Conservation (phyloP, 2,113 vertebrate genomes). For the Apodemus sylvaticus region DNA sequence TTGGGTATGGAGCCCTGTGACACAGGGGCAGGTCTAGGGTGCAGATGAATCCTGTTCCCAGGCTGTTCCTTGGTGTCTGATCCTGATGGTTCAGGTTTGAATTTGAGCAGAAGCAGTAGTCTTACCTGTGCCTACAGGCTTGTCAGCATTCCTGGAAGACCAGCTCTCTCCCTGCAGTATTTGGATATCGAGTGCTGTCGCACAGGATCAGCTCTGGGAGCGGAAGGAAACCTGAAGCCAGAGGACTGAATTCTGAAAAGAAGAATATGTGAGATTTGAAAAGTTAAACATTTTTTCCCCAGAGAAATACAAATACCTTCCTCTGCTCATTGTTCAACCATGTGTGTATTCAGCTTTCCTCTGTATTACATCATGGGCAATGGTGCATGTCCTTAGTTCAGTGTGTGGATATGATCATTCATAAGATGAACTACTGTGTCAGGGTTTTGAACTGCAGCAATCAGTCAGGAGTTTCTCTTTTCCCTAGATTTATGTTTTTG, state of each 20-base stretch:
- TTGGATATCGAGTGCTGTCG: too few species aligned
- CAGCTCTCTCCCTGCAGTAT: too few species aligned
- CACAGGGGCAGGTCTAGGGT: too few species aligned
- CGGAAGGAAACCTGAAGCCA: neutral
- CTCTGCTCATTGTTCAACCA: neutral
- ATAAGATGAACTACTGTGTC: slow-evolving; percentile 56
- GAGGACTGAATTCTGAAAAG: slow-evolving; percentile 30
- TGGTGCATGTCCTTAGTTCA: neutral
- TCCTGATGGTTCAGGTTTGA: too few species aligned
- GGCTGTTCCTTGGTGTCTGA: too few species aligned
- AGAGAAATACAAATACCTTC: neutral
- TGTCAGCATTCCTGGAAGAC: too few species aligned
- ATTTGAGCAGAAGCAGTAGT: too few species aligned
- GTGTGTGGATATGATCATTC: slow-evolving; percentile 31
- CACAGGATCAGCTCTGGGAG: too few species aligned
- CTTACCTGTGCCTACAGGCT: too few species aligned
- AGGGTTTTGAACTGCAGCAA: slow-evolving; percentile 44
- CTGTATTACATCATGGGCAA: neutral
- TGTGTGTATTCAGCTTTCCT: neutral
- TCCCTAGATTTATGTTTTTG: slow-evolving; percentile 54
- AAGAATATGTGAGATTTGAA: neutral
- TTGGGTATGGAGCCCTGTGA: too few species aligned
- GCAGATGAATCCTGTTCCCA: too few species aligned
- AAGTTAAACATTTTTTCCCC: slow-evolving; percentile 34
- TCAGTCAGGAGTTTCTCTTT: slow-evolving; percentile 38